phyloP scores from a whole-genome alignment of 2,888 invertebrate species.

The Apotomis capreana region DNA sequence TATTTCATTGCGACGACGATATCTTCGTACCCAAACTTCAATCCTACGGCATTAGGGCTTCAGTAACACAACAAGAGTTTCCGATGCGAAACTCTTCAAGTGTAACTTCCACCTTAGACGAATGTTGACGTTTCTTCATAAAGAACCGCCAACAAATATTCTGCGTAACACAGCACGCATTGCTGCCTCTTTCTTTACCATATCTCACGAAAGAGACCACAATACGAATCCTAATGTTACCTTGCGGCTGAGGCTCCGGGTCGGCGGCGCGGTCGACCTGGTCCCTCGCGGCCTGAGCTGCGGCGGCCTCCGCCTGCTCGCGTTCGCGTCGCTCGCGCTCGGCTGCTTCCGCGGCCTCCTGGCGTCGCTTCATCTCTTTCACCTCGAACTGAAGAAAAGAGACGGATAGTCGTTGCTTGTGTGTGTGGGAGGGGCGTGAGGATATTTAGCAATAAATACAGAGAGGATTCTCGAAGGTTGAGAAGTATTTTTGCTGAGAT shows the following conservation, averaged over 20 bases:
- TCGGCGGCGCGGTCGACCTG: slow-evolving; percentile 69
- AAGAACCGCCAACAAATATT: not conserved
- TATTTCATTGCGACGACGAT: too few species aligned
- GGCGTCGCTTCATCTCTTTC: slow-evolving; percentile 95
- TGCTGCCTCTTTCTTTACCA: not conserved
- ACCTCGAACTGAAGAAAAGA: slow-evolving; percentile 91
- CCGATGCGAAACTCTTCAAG: too few species aligned
- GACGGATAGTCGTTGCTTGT: not conserved
- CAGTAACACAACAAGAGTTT: too few species aligned
- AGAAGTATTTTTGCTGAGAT: too few species aligned
- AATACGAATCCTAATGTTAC: slow-evolving; percentile 49
- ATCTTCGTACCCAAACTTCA: too few species aligned
- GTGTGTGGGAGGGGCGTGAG: not conserved
- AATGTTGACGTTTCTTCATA: too few species aligned
- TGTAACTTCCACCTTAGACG: too few species aligned
- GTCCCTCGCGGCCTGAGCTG: slow-evolving; percentile 68
- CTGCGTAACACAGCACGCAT: not conserved
- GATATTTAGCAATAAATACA: not conserved
- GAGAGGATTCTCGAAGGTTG: too few species aligned
- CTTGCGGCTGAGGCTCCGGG: slow-evolving; percentile 69
- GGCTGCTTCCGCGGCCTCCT: slow-evolving; percentile 93
- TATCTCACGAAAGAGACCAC: not conserved
- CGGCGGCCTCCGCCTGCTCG: slow-evolving; percentile 77
- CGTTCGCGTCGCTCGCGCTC: slow-evolving; percentile 88
- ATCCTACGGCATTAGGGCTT: too few species aligned